These are phyloP conservation scores for Parapristionchus giblindavisi DNA, from an alignment of 2,888 invertebrate genomes.

Conservation along the genomic window DNA sequence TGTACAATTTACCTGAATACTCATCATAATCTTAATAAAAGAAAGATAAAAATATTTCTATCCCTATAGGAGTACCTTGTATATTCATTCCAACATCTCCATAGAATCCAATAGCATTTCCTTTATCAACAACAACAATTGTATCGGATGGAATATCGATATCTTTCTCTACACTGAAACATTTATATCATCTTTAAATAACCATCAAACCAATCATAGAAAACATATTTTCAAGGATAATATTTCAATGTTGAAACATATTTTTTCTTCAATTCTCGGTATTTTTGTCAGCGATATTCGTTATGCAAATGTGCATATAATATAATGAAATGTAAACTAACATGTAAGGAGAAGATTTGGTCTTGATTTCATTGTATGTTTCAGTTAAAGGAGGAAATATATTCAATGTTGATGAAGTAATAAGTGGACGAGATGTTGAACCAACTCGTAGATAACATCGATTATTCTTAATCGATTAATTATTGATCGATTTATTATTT, in stretches of 20 bases:
- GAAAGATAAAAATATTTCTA: not conserved
- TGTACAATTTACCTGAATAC: conserved; percentile 33
- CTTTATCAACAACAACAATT: conserved; percentile 9
- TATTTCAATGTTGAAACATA: not conserved
- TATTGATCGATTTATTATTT: too few species aligned
- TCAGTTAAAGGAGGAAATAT: conserved; percentile 18
- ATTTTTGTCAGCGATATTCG: not conserved
- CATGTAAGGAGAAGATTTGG: not conserved
- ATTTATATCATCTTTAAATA: too few species aligned
- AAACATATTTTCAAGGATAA: too few species aligned
- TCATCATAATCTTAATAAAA: not conserved
- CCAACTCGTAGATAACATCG: not conserved
- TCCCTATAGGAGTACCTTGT: not conserved
- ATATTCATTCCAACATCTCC: not conserved
- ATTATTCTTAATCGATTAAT: too few species aligned
- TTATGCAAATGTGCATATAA: not conserved
- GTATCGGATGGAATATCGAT: conserved; percentile 21
- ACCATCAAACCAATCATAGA: too few species aligned
- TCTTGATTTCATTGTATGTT: conserved; percentile 33
- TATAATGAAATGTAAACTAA: not conserved
- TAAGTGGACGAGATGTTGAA: not conserved
- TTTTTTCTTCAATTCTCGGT: not conserved
- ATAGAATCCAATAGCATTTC: conserved; percentile 8
- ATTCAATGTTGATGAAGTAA: not conserved
- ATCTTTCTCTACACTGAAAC: conserved; percentile 12